Conservation (phyloP, 2,888 invertebrate genomes). For the Blera fallax region DNA sequence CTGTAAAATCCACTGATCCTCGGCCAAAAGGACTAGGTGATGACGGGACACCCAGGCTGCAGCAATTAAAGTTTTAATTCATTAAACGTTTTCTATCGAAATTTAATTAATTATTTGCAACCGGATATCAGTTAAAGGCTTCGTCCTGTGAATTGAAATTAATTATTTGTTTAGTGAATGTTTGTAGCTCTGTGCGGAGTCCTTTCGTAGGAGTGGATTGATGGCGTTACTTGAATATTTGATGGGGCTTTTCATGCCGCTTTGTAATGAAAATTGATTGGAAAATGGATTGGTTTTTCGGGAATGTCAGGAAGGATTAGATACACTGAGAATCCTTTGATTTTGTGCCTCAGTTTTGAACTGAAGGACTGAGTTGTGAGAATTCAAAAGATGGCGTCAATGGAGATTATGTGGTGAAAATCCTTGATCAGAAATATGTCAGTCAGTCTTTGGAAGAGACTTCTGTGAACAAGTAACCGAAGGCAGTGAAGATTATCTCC, state of each 20-base stretch:
- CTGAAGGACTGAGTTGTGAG: no score
- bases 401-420: no score
- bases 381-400: no score
- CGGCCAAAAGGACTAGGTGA: neutral
- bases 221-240: neutral
- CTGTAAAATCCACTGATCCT: neutral
- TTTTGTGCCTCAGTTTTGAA: no score
- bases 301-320: neutral
- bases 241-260: neutral
- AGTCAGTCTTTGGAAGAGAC: no score
- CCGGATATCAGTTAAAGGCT: neutral
- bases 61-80: constrained; percentile 2
- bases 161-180: neutral
- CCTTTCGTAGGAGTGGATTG: neutral
- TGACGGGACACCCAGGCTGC: neutral
- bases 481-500: no score
- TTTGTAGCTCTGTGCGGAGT: no score
- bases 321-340: no score
- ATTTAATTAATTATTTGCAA: neutral
- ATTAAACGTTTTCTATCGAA: neutral
- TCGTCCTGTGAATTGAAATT: neutral
- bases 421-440: no score
- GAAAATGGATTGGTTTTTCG: neutral
- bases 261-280: constrained; percentile 1
- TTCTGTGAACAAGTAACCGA: no score